Base-by-base conservation (phyloP, 2,888 invertebrate genomes). In the Conus canariensis region DNA sequence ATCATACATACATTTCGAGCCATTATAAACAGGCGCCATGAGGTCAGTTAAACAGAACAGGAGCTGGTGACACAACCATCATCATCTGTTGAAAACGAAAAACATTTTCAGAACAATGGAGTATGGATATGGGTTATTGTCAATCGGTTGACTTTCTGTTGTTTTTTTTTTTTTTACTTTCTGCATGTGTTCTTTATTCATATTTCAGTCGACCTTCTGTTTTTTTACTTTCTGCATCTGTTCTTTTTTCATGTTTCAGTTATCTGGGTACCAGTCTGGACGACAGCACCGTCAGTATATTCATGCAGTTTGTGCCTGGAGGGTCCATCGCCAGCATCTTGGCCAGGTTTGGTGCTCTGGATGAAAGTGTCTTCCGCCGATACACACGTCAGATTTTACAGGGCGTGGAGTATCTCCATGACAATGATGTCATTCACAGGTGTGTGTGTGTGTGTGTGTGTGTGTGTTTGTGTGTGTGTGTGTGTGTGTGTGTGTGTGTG, bases 281-380 rank as follows among this genome's bases (percentile, higher is more conserved):
- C 90, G 95, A 95, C 85, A 94, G 95, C 90, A 93, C 95, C 25
- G 96, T 96, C 77, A 95, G 95, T 92, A 96, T 96, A 90, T 96
- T 96, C 92, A 96, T 96, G 96, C 96, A 96, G 95, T 96, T 95
- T 94, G 95, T 96, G 9, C 96, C 96, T 25, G 96, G 96, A 8
- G 96, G 96, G 0, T 96, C 96, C 25, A 95, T 96, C 30, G 96
- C 96, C 80, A 95, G 94, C 92, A 93, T 96, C 56, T 92, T 96
- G 60, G 95, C 95, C 56, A 92, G 96, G 87, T 96, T 96, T 93
- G 96, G 96, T 16, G 95, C 96, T 0, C 93, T 96, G 87, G 96
- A 96, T 83, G 96, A 96, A 92, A 93, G 95, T 58, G 96, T 96
- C 85, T 96, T 96, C 92, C 93, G 95, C 64, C 94, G 94, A 77